phyloP scores from a whole-genome alignment of 2,797 vertebrate genomes.

The Bovichtus variegatus region DNA sequence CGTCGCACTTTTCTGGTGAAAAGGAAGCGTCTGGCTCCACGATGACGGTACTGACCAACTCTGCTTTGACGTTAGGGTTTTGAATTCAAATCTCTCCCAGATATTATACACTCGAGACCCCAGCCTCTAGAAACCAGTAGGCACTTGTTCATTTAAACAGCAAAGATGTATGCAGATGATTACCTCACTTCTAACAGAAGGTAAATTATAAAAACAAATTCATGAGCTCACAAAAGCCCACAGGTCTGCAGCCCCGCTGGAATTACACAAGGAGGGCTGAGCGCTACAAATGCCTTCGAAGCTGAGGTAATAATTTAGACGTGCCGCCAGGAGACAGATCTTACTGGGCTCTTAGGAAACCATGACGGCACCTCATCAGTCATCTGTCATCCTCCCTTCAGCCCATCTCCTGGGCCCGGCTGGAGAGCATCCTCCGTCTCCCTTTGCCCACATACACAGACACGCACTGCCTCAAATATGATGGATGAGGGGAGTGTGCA shows the following conservation, averaged over 20 bases:
- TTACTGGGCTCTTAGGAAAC: conserved; percentile 83
- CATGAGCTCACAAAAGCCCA: conserved; percentile 40
- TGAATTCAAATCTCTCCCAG: neutral
- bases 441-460: conserved; percentile 69
- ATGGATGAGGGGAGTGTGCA: conserved; percentile 79
- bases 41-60: conserved; percentile 1
- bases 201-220: conserved; percentile 39
- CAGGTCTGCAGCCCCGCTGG: conserved; percentile 51
- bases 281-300: conserved; percentile 62
- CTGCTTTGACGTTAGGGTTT: neutral
- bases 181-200: conserved; percentile 32
- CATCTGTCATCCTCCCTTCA: conserved; percentile 79
- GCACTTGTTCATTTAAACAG: conserved; percentile 12
- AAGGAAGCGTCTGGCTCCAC: conserved; percentile 2
- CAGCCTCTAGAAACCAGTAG: conserved; percentile 5
- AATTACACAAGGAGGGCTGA: conserved; percentile 45
- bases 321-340: conserved; percentile 78
- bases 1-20: conserved; percentile 10
- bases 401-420: conserved; percentile 77
- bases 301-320: conserved; percentile 85
- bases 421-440: conserved; percentile 79
- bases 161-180: conserved; percentile 15
- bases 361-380: conserved; percentile 84
- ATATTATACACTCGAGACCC: neutral
- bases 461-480: conserved; percentile 67